These are phyloP conservation scores for Smittia sp. DNA, from an alignment of 2,888 invertebrate genomes.

Conservation along the genomic window DNA sequence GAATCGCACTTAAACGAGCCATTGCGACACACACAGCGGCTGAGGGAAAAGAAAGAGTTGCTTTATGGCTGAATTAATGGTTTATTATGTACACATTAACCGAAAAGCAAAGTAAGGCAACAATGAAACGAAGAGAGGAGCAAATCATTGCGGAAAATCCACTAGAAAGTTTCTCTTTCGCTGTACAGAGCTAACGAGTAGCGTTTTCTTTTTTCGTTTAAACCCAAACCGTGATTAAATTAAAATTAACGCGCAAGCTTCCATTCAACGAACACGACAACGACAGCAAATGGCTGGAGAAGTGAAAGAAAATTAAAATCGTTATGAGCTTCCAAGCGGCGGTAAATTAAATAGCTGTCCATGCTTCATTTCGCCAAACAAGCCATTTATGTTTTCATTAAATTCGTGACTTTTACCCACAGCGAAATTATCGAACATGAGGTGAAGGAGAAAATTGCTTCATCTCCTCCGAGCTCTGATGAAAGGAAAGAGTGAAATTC, in stretches of 20 bases:
- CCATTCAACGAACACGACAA: background rate
- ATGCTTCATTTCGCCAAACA: background rate
- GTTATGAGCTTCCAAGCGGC: background rate
- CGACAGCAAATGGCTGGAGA: background rate
- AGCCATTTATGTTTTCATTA: conserved; percentile 3
- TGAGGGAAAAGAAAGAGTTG: background rate
- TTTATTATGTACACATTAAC: background rate
- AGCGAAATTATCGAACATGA: too few species aligned
- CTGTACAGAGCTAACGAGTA: background rate
- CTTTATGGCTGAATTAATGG: background rate
- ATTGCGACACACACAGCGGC: too few species aligned
- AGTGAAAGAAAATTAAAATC: background rate
- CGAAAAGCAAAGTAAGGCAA: background rate
- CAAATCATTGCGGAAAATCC: conserved; percentile 12
- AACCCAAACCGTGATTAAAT: background rate
- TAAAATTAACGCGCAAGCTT: background rate
- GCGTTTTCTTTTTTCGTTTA: conserved; percentile 1
- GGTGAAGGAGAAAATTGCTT: too few species aligned
- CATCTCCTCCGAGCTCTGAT: too few species aligned
- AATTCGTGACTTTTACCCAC: conserved; percentile 12
- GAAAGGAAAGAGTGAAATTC: too few species aligned
- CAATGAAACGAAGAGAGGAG: background rate
- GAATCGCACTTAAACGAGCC: too few species aligned
- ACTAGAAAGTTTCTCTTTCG: conserved; percentile 34
- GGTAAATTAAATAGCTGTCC: background rate